Base-by-base conservation (phyloP, 2,888 invertebrate species). In the Cryptocephalus moraei region DNA sequence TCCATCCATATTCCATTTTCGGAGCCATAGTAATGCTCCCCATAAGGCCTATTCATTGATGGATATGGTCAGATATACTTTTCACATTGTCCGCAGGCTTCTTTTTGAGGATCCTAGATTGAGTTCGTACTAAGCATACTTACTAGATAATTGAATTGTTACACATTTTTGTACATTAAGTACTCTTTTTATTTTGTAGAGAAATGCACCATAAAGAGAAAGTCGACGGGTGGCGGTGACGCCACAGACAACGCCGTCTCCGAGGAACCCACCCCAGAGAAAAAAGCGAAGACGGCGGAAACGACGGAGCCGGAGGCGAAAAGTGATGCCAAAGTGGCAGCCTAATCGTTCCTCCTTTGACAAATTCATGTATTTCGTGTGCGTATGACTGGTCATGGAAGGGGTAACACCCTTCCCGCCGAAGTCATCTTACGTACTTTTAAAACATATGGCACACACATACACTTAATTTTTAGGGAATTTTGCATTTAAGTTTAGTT, bases 211-310 rank as follows among this genome's bases (percentile, higher is more conserved):
- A 34, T 42, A 32, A 82, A 84, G 76, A 84, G 84, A 78, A 84
- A 84, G 46, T 75, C 75, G 13, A 73, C 77, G 9, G 75, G 73
- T 33, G 73, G 76, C 9, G 75, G 72, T 4, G 78, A 74, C 44
- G 79, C 77, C 42, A 71, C 72, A 9, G 66, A 73, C 13, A 70
- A 69, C 40, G 43, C 34, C 11, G 43, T 34, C 12, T 61, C 66
- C 8, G 66, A 82, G 53, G 82, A 78, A 56, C 77, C 75, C 41
- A 79, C 81, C 49, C 83, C 84, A 8, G 84, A 84, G 63, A 85
- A 85, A 71, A 85, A 85, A 63, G 78, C 81, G 54, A 85, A 83
- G 72, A 73, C 82, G 46, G 79, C 76, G 10, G 82, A 82, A 42
- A 69, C 75, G 8, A 76, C 76, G 10, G 81, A 81, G 60, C 70